These are phyloP conservation scores for Toxotes chatareus DNA, from an alignment of 2,113 vertebrate species.

Conservation along the genomic window DNA sequence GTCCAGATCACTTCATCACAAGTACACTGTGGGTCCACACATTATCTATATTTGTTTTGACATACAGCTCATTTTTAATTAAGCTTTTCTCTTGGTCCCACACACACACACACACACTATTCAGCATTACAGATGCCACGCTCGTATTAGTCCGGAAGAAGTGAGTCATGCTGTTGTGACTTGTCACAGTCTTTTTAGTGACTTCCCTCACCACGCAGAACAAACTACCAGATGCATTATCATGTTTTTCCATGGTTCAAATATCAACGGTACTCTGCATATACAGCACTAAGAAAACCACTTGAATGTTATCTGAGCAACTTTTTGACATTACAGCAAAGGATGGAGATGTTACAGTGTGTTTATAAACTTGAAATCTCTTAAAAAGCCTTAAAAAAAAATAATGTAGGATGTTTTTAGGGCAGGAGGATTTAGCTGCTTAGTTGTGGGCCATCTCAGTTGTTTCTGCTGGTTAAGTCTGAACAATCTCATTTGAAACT, in stretches of 20 bases:
- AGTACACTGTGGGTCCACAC: neutral
- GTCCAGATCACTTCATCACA: neutral
- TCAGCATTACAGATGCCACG: neutral
- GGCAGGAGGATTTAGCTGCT: conserved; percentile 25
- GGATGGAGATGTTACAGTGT: neutral
- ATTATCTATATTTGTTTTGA: neutral
- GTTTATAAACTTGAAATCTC: neutral
- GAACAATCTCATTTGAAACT: conserved; percentile 66
- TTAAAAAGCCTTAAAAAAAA: neutral
- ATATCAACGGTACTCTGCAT: neutral
- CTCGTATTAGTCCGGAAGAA: conserved; percentile 7
- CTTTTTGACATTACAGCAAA: neutral
- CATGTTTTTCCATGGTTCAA: neutral
- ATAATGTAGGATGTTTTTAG: neutral
- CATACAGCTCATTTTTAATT: neutral
- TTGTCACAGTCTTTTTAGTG: conserved; percentile 1
- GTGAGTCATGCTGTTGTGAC: conserved; percentile 41
- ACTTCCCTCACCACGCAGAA: conserved; percentile 12
- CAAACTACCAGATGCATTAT: conserved; percentile 6
- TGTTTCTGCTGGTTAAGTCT: conserved; percentile 55
- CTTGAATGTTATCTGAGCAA: neutral
- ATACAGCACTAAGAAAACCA: neutral
- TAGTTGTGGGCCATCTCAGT: conserved; percentile 16
- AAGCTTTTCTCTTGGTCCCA: neutral
- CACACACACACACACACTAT: neutral